Evolutionary conservation across 1,140 invertebrate genomes (phyloP), one percentile per base, ranked within the genome.

Genomic region (Drosophila melanogaster): DNA sequence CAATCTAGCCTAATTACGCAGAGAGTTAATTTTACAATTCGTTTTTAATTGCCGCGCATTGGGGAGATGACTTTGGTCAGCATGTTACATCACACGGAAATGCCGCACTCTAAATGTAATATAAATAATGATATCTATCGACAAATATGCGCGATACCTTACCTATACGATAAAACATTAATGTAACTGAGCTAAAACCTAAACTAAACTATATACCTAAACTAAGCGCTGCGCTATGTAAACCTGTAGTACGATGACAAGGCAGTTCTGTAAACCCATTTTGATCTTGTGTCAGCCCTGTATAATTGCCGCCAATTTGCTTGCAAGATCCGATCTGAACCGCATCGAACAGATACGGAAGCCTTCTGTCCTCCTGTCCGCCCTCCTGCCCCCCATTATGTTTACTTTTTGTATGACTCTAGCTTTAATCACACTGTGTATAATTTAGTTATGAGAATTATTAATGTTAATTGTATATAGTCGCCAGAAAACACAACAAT

Each of bases 391-490:
- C 56, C 55, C 55, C 60, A 75, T 60, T 81, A 78, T 81, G 54
- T 74, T 85, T 81, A 86, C 58, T 74, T 64, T 73, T 86, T 87
- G 54, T 87, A 85, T 66, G 69, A 71, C 60, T 72, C 38, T 85
- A 85, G 81, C 60, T 87, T 81, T 87, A 85, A 85, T 78, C 62
- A 46, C 75, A 62, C 64, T 75, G 79, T 81, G 58, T 70, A 64
- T 81, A 87, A 75, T 78, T 89, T 79, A 83, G 79, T 76, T 89
- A 83, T 83, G 84, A 83, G 83, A 86, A 87, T 86, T 83, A 86
- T 86, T 86, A 86, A 89, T 83, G 46, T 87, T 86, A 86, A 83
- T 72, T 71, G 67, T 71, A 70, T 69, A 70, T 70, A 58, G 61
- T 77, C 62, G 44, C 60, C 64, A 64, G 59, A 54, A 55, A 41